phyloP scores from a whole-genome alignment of 2,888 invertebrate genomes.

The Phrixothrix hirtus region DNA sequence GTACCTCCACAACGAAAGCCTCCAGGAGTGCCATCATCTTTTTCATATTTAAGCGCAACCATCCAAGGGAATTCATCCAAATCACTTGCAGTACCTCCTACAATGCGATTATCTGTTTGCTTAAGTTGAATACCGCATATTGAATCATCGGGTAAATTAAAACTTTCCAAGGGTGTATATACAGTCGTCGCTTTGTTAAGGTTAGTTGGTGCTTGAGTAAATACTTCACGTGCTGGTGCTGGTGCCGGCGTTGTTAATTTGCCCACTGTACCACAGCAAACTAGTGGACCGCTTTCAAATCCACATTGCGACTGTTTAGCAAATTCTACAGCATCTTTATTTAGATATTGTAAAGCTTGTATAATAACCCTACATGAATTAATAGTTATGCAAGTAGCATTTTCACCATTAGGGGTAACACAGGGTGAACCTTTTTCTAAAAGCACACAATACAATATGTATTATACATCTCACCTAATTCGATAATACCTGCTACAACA shows the following conservation, averaged over 20 bases:
- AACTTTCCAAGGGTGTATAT: not conserved
- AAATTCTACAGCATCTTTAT: slow-evolving; percentile 1
- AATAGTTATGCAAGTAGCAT: slow-evolving; percentile 5
- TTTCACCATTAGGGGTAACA: slow-evolving; percentile 9
- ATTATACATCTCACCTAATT: not conserved
- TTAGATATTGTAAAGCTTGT: slow-evolving; percentile 3
- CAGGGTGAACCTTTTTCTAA: slow-evolving; percentile 3
- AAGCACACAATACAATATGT: not conserved
- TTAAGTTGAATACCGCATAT: slow-evolving; percentile 14
- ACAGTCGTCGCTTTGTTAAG: not conserved
- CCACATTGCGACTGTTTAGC: slow-evolving; percentile 8
- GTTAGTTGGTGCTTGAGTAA: not conserved
- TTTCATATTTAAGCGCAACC: slow-evolving; percentile 61
- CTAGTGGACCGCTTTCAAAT: not conserved
- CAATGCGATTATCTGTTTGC: slow-evolving; percentile 20
- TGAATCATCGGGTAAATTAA: slow-evolving; percentile 7
- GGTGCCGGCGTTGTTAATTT: not conserved
- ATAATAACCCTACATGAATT: slow-evolving; percentile 1
- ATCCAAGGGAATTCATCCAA: slow-evolving; percentile 69
- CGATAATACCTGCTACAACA: not conserved
- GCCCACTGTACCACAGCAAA: slow-evolving; percentile 9
- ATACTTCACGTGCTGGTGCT: not conserved
- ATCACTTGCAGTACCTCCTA: slow-evolving; percentile 50
- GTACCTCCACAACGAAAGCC: slow-evolving; percentile 52
- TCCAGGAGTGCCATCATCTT: slow-evolving; percentile 1